Evolutionary conservation across 2,888 invertebrate genomes (phyloP).

Genomic region (Cephalotes varians): DNA sequence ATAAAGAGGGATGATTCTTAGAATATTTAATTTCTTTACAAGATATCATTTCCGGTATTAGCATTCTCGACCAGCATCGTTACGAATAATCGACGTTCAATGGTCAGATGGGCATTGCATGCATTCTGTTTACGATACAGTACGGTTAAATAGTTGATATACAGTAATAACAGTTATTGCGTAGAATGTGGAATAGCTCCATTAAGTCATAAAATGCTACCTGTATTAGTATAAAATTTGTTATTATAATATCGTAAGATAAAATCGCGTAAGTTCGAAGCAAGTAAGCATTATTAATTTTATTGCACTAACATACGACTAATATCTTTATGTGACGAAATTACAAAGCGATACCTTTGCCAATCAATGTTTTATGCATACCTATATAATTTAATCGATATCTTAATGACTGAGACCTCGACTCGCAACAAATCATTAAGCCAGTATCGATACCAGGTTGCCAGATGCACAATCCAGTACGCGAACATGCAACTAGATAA

Average conservation of each 20-base stretch:
- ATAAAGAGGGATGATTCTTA: constrained; percentile 12
- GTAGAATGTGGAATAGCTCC: background rate
- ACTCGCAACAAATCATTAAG: constrained; percentile 38
- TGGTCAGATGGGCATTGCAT: background rate
- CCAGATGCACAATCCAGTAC: constrained; percentile 2
- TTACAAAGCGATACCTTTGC: background rate
- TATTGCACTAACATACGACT: background rate
- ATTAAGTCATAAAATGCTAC: background rate
- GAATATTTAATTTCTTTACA: constrained; percentile 25
- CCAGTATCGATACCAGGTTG: constrained; percentile 7
- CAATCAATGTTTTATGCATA: background rate
- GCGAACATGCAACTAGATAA: constrained; percentile 53
- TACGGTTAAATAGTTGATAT: background rate
- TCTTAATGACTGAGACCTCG: constrained; percentile 33
- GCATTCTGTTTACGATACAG: background rate
- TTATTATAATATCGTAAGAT: background rate
- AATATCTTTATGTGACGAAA: background rate
- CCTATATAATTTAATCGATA: constrained; percentile 23
- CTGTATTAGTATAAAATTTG: constrained; percentile 4
- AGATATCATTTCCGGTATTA: constrained; percentile 20
- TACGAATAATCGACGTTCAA: background rate
- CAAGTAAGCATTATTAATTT: constrained; percentile 12
- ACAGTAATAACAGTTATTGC: background rate
- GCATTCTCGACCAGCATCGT: background rate
- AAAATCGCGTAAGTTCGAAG: background rate